These are phyloP conservation scores for Hylaeus volcanicus DNA, from an alignment of 1,140 invertebrate species.

Conservation along the genomic window DNA sequence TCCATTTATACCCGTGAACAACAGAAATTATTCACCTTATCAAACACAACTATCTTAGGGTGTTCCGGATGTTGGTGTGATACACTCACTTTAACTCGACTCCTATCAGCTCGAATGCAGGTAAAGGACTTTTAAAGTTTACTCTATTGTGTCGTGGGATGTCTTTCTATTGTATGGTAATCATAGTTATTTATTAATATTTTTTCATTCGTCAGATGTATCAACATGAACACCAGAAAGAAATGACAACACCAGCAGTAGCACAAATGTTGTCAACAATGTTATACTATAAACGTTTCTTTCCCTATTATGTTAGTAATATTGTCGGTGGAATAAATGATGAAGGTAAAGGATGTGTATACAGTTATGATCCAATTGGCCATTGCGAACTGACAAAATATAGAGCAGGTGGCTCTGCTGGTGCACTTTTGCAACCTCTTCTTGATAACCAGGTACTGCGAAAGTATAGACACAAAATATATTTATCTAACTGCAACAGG, in stretches of 20 bases:
- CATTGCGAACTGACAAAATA: slow-evolving; percentile 92
- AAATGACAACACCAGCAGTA: slow-evolving; percentile 94
- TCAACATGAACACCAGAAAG: slow-evolving; percentile 95
- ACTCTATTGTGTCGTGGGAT: background rate
- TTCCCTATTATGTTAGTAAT: slow-evolving; percentile 98
- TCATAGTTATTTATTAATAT: slow-evolving; percentile 27
- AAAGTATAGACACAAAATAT: background rate
- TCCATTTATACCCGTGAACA: slow-evolving; percentile 94
- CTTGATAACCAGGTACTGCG: slow-evolving; percentile 89
- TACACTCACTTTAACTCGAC: slow-evolving; percentile 93
- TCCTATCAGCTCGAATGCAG: slow-evolving; percentile 92
- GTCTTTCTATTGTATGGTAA: slow-evolving; percentile 12
- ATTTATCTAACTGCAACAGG: slow-evolving; percentile 1
- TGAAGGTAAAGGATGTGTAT: slow-evolving; percentile 96
- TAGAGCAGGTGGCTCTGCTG: slow-evolving; percentile 91
- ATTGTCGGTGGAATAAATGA: slow-evolving; percentile 94
- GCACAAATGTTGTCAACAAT: slow-evolving; percentile 98
- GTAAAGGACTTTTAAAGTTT: slow-evolving; percentile 72
- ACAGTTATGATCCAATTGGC: slow-evolving; percentile 98
- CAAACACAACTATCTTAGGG: slow-evolving; percentile 91
- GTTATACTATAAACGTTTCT: slow-evolving; percentile 98
- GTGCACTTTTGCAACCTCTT: slow-evolving; percentile 90
- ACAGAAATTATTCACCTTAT: slow-evolving; percentile 91
- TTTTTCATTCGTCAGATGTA: slow-evolving; percentile 88
- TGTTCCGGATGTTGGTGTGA: slow-evolving; percentile 98